Conservation (phyloP, 2,888 invertebrate species). For the Cataglyphis rosenhaueri region DNA sequence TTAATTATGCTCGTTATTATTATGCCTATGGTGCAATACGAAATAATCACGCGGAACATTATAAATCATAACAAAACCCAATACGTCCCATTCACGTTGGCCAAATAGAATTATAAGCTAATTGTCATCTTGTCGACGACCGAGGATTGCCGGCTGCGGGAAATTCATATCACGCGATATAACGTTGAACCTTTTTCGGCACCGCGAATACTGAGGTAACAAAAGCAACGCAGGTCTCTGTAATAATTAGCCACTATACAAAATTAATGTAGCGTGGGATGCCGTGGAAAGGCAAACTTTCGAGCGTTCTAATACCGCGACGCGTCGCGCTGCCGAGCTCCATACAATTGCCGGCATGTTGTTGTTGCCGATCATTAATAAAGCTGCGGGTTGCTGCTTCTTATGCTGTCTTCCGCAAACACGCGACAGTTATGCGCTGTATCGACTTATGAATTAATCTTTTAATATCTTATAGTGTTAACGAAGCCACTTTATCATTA, state of each 20-base stretch:
- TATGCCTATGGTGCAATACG: neutral
- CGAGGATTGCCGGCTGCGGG: neutral
- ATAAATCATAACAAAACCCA: constrained; percentile 17
- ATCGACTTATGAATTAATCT: constrained; percentile 68
- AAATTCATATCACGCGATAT: constrained; percentile 32
- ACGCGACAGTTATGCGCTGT: constrained; percentile 63
- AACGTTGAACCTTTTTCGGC: constrained; percentile 44
- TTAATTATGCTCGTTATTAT: constrained; percentile 22
- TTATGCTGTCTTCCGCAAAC: constrained; percentile 58
- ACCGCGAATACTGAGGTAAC: constrained; percentile 48
- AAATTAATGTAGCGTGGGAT: constrained; percentile 75
- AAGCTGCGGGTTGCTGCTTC: constrained; percentile 64
- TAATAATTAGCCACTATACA: constrained; percentile 73
- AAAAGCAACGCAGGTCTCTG: constrained; percentile 62
- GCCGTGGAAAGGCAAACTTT: constrained; percentile 69
- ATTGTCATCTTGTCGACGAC: constrained; percentile 29
- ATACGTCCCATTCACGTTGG: constrained; percentile 26
- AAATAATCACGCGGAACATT: constrained; percentile 21
- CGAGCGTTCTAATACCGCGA: constrained; percentile 57
- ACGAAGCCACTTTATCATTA: constrained; percentile 61
- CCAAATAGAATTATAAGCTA: constrained; percentile 39
- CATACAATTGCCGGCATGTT: constrained; percentile 52
- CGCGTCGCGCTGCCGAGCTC: constrained; percentile 45
- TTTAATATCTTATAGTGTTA: constrained; percentile 58
- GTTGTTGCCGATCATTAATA: constrained; percentile 72